Percentiles rank a stretch among this genome's conserved stretches.
Conservation (phyloP, 2,113 vertebrate genomes). For the Bujurquina vittata region DNA sequence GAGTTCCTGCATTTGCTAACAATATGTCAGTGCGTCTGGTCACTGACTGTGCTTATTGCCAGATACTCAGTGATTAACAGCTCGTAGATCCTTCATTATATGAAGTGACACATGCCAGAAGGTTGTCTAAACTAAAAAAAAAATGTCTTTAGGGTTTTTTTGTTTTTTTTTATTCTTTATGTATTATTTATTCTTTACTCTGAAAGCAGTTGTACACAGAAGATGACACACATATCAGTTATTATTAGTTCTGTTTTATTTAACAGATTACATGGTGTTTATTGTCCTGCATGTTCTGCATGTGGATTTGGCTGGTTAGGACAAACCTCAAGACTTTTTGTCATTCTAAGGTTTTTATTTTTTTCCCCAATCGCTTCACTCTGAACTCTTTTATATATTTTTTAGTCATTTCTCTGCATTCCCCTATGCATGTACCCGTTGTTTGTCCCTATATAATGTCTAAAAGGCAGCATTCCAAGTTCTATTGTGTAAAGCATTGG, state of each 20-base stretch:
- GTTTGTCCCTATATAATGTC: conserved; percentile 54
- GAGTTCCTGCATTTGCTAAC: conserved; percentile 39
- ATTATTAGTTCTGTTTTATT: too few relatives aligned
- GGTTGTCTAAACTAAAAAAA: background rate
- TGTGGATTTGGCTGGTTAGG: conserved; percentile 40
- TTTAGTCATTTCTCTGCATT: conserved; percentile 15
- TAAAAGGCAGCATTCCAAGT: conserved; percentile 56
- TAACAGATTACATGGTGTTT: conserved; percentile 27
- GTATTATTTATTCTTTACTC: background rate
- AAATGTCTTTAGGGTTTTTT: background rate
- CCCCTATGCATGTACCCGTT: conserved; percentile 32
- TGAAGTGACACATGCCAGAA: background rate
- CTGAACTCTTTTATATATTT: conserved; percentile 24
- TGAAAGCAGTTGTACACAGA: background rate
- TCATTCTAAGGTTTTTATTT: conserved; percentile 10
- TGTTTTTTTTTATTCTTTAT: background rate
- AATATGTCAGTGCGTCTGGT: background rate
- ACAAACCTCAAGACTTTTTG: conserved; percentile 26
- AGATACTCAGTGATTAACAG: background rate
- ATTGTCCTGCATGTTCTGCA: conserved; percentile 31
- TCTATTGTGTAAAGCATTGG: conserved; percentile 57
- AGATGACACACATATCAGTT: background rate
- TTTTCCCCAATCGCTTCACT: background rate
- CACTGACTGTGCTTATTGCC: conserved; percentile 50
- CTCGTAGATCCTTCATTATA: background rate